Base-by-base conservation (phyloP, 1,140 invertebrate genomes). In the Macrobrachium rosenbergii region DNA sequence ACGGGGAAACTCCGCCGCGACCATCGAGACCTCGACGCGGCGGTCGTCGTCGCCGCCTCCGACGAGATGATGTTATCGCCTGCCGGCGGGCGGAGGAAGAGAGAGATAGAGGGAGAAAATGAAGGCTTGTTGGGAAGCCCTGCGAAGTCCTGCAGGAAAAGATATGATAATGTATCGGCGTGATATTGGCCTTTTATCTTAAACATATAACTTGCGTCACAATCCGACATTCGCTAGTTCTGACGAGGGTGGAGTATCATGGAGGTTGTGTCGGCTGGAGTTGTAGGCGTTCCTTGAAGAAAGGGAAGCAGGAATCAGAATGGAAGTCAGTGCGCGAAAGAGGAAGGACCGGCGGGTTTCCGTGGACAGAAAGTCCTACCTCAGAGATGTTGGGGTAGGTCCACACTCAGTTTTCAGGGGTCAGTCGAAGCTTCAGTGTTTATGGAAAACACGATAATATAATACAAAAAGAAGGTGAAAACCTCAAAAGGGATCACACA, bases 171-270 rank as follows among this genome's bases (percentile, higher is more conserved):
- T 77, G 16, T 77, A 77, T 77, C 75, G 75, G 75, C 45, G 45
- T 58, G 75, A 77, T 77, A 77, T 77, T 77, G 75, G 12, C 75
- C 52, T 52, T 77, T 77, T 77, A 77, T 77, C 75, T 52, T 77
- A 58, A 19, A 45, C 45, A 58, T 58, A 52, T 52, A 77, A 45
- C 10, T 14, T 58, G 59, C 45, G 23, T 58, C 75, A 77, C 75
- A 45, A 21, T 43, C 75, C 59, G 21, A 23, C 45, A 45, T 58
- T 45, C 75, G 59, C 52, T 58, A 52, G 72, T 37, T 45, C 73
- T 21, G 16, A 58, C 17, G 45, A 17, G 14, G 75, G 45, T 3
- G 28, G 8, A 77, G 52, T 52, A 5, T 0, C 52, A 52, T 77
- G 59, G 75, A 58, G 19, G 75, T 52, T 58, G 75, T 77, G 75